A percentile compares a stretch with the other conserved stretches of the same genome.
Evolutionary conservation across 2,797 vertebrate genomes (phyloP).

Genomic region (Spinibarbus caldwelli): DNA sequence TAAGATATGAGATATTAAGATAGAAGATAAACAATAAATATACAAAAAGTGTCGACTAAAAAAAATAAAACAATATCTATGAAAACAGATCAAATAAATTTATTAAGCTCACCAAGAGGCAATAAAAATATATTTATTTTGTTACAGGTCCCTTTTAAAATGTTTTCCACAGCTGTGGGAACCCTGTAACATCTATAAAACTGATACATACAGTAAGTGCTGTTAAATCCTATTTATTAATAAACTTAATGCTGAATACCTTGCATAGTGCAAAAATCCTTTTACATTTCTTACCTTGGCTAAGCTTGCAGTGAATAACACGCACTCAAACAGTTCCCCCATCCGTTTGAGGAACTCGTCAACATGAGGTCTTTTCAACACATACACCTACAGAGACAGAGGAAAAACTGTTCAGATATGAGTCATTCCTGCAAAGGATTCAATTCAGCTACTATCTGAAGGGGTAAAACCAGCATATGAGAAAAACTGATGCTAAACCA

Average conservation of each 20-base stretch:
- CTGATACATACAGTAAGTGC: neutral
- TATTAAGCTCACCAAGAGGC: no score
- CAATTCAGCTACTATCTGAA: neutral
- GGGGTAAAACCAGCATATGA: neutral
- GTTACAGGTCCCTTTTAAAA: neutral
- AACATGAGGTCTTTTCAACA: conserved; percentile 93
- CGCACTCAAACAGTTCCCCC: conserved; percentile 97
- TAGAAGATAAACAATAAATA: no score
- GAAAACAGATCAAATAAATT: neutral
- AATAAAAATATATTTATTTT: no score
- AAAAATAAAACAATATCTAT: neutral
- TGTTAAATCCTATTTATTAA: neutral
- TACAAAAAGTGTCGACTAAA: no score
- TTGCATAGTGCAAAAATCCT: neutral
- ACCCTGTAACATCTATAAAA: conserved; percentile 18
- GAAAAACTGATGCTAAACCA: neutral
- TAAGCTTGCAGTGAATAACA: conserved; percentile 96
- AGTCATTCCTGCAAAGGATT: neutral
- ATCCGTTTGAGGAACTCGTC: conserved; percentile 95
- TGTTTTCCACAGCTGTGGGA: neutral
- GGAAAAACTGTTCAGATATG: neutral
- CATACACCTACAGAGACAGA: conserved; percentile 85
- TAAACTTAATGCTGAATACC: neutral
- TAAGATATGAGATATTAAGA: no score
- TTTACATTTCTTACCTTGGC: conserved; percentile 85